Base-by-base conservation (phyloP, 2,113 vertebrate species). In the Cebus imitator region DNA sequence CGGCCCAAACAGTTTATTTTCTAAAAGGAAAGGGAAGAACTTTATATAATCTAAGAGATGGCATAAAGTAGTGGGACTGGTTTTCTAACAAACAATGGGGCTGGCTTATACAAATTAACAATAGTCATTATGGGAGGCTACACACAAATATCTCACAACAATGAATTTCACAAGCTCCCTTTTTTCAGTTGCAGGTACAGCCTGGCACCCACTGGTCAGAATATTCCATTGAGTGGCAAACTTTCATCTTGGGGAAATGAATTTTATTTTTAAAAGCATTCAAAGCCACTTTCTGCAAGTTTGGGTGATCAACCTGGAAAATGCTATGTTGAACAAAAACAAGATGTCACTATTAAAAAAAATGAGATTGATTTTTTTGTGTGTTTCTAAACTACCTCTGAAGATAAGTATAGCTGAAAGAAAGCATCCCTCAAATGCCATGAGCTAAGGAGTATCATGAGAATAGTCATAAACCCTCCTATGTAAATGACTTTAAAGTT, bases 191-290 rank as follows among this genome's bases (percentile, higher is more conserved):
- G 6, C 32, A 66, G 35, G 3, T 45, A 86, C 11, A 91, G 8
- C 9, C 17, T 52, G 10, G 5, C 14, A 83, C 30, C 50, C 2
- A 0, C 72, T 55, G 6, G 30, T 58, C 55, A 40, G 23, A 75
- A 72, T 76, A 87, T 45, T 6, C 9, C 90, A 23, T 32, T 87
- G 37, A 91, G 32, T 57, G 20, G n/a, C 48, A 58, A 92, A 72
- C 9, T 25, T 61, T 95, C 81, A 48, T 48, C 55, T 48, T 52
- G 16, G 32, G 43, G 30, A 21, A 21, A 45, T 40, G 30, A 14
- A 57, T 73, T 83, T 70, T 55, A 50, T 68, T 95, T 94, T 88
- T 66, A 86, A 66, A 94, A 76, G 27, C n/a, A 73, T 81, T 84
- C 50, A 55, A 72, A 96, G 35, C 27, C n/a, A 64, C 37, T 85